Conservation (phyloP, 2,113 vertebrate species). For the Bothrops jararaca region DNA sequence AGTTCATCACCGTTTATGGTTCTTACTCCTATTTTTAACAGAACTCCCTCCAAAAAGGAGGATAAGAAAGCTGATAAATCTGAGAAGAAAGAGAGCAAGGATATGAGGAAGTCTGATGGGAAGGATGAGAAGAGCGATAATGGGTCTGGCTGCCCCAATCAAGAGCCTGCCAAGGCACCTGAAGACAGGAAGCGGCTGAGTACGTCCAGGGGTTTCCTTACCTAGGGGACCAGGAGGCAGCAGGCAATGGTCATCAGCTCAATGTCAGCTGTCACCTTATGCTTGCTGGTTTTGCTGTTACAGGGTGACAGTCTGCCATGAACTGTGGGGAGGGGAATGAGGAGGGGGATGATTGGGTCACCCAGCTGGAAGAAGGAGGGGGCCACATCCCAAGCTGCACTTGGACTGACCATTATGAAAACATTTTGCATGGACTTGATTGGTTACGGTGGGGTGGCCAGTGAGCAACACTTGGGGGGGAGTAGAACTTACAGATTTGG, state of each 20-base stretch:
- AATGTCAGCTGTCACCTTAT: neutral
- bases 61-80: slow-evolving; percentile 91
- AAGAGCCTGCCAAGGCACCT: slow-evolving; percentile 78
- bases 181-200: slow-evolving; percentile 90
- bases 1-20: too few species aligned
- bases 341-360: neutral
- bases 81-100: slow-evolving; percentile 88
- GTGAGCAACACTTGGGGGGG: neutral
- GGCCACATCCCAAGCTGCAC: neutral
- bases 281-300: neutral
- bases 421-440: too few species aligned
- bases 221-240: neutral
- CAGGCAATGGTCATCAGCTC: neutral
- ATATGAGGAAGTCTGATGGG: slow-evolving; percentile 82
- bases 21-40: slow-evolving; percentile 45
- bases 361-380: neutral
- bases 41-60: slow-evolving; percentile 88
- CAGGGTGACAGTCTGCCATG: neutral
- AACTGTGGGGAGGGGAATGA: neutral
- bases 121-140: slow-evolving; percentile 83
- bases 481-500: neutral
- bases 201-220: slow-evolving; percentile 68
- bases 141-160: slow-evolving; percentile 70
- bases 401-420: neutral
- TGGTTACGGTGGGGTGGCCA: neutral